A percentile compares a stretch with the other conserved stretches of the same genome.
Conservation (phyloP, 1,140 invertebrate species). For the Calephelis nemesis region DNA sequence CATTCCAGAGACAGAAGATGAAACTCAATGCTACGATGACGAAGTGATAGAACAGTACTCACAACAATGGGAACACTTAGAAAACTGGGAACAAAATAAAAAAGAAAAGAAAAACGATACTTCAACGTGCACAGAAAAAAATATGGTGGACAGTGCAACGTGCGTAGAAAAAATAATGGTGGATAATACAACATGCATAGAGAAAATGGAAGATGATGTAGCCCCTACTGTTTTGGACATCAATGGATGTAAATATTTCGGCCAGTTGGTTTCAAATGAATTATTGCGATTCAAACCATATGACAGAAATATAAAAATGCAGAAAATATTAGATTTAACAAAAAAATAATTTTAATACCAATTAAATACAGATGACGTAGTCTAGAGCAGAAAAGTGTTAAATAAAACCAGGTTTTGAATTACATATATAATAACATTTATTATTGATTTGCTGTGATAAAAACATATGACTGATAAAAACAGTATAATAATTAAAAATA, state of each 20-base stretch:
- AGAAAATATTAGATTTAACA: too few species aligned
- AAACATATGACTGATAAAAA: too few species aligned
- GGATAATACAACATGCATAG: background rate
- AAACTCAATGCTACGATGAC: background rate
- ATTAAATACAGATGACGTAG: background rate
- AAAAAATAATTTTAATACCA: too few species aligned
- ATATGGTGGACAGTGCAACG: background rate
- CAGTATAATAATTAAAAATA: too few species aligned
- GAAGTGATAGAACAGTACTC: background rate
- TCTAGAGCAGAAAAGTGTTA: too few species aligned
- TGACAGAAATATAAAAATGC: background rate
- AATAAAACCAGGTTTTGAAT: too few species aligned
- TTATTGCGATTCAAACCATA: background rate
- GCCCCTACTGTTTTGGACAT: conserved; percentile 16
- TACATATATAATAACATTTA: too few species aligned
- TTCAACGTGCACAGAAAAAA: too few species aligned
- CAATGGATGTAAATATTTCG: conserved; percentile 2
- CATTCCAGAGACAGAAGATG: background rate
- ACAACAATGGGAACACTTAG: background rate
- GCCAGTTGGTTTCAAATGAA: background rate
- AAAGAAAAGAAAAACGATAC: background rate
- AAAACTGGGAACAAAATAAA: background rate
- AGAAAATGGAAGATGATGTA: conserved; percentile 3
- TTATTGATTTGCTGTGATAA: too few species aligned
- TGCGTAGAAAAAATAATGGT: conserved; percentile 3